Conservation (phyloP, 2,113 vertebrate genomes). For the Pao palembangensis region DNA sequence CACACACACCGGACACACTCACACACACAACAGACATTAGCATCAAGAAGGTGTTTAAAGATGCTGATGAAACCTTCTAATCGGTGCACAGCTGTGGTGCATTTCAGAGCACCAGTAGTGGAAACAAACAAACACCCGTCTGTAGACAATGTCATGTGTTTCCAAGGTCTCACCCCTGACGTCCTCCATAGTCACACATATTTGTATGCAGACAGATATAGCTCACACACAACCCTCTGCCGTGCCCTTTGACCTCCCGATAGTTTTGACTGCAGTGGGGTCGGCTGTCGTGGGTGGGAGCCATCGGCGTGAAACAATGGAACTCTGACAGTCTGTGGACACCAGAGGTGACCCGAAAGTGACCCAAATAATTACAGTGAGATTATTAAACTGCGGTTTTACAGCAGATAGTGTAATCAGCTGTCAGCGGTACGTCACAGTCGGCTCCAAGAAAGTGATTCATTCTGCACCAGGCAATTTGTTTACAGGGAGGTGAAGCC, state of each 20-base stretch:
- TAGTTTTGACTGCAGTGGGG: slow-evolving; percentile 31
- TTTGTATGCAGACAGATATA: slow-evolving; percentile 51
- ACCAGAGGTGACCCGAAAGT: slow-evolving; percentile 27
- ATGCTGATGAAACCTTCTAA: too few species aligned
- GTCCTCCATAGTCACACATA: slow-evolving; percentile 22
- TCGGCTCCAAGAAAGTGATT: not conserved
- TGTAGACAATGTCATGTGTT: slow-evolving; percentile 42
- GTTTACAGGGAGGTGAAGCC: too few species aligned
- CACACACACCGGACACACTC: not conserved
- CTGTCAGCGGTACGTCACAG: not conserved
- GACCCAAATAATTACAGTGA: slow-evolving; percentile 21
- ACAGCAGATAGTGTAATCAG: not conserved
- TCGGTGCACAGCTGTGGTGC: not conserved
- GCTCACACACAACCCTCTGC: slow-evolving; percentile 2
- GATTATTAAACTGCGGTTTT: not conserved
- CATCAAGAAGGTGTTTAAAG: not conserved
- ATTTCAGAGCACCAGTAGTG: not conserved
- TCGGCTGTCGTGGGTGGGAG: slow-evolving; percentile 28
- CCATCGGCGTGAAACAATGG: slow-evolving; percentile 58
- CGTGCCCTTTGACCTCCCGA: slow-evolving; percentile 41
- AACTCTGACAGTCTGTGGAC: slow-evolving; percentile 25
- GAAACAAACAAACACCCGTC: not conserved
- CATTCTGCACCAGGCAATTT: too few species aligned
- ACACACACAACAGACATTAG: not conserved
- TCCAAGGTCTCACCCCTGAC: slow-evolving; percentile 30